phyloP scores from a whole-genome alignment of 2,888 invertebrate species.

The Chrysina gloriosa region DNA sequence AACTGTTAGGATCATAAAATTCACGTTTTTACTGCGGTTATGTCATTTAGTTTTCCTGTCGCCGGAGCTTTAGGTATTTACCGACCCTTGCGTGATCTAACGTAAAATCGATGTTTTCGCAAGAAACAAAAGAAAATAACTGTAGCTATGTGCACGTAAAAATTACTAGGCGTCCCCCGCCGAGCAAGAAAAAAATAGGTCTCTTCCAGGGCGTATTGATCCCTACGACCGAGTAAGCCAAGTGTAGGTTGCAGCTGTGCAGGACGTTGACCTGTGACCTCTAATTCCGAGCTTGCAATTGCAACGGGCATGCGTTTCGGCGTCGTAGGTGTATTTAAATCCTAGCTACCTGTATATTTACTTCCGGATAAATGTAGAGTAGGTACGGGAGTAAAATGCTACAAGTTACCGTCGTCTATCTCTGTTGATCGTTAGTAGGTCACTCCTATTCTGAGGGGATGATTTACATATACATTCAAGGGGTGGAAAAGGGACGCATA shows the following conservation, averaged over 20 bases:
- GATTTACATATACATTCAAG: background rate
- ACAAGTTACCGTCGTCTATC: background rate
- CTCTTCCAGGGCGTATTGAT: constrained; percentile 11
- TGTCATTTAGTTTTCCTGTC: no score
- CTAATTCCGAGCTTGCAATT: constrained; percentile 46
- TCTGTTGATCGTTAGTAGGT: background rate
- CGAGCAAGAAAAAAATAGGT: no score
- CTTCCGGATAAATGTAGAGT: constrained; percentile 12
- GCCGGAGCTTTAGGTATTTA: no score
- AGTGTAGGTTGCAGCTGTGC: constrained; percentile 44
- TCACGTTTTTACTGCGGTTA: no score
- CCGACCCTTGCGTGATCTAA: no score
- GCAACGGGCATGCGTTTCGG: constrained; percentile 41
- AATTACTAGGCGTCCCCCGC: no score
- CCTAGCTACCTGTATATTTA: constrained; percentile 16
- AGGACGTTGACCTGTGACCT: constrained; percentile 48
- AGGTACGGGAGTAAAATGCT: background rate
- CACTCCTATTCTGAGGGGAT: background rate
- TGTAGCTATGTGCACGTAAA: no score
- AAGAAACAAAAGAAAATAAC: no score
- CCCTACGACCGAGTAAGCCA: constrained; percentile 32
- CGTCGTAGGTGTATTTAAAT: constrained; percentile 25
- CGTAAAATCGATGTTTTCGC: no score
- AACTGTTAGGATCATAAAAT: no score
- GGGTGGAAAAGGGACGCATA: background rate